A percentile compares a stretch with the other conserved stretches of the same genome.
Evolutionary conservation across 2,888 invertebrate species (phyloP).

Genomic region (Cosmopolites sordidus): DNA sequence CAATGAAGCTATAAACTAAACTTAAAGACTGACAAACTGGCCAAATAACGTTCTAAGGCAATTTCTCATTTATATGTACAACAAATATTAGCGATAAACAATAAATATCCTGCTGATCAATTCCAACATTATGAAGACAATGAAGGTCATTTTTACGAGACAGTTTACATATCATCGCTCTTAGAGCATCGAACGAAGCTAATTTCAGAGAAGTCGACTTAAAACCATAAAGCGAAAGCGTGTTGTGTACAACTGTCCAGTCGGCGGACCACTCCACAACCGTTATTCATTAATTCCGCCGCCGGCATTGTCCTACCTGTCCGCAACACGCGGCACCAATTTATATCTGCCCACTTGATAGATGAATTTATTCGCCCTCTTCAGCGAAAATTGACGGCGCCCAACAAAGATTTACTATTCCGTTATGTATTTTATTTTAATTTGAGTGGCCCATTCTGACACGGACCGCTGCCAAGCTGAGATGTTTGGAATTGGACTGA

Average conservation of each 20-base stretch:
- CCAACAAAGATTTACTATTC: conserved; percentile 27
- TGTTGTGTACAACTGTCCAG: conserved; percentile 24
- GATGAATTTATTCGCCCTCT: conserved; percentile 46
- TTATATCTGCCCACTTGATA: conserved; percentile 44
- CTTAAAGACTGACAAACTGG: no score
- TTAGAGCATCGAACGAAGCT: conserved; percentile 22
- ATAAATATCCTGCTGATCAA: no score
- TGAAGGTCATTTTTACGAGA: no score
- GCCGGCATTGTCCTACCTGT: conserved; percentile 44
- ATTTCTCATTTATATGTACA: no score
- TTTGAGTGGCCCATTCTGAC: conserved; percentile 15
- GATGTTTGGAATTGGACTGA: conserved; percentile 12
- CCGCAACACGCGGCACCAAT: conserved; percentile 44
- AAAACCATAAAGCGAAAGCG: conserved; percentile 27
- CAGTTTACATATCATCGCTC: conserved; percentile 24
- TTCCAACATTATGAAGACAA: no score
- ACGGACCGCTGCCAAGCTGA: conserved; percentile 17
- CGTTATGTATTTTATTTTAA: conserved; percentile 27
- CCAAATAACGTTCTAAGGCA: no score
- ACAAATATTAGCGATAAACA: no score
- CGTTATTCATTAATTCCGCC: conserved; percentile 28
- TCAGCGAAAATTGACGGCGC: conserved; percentile 33
- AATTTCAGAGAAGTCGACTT: conserved; percentile 22
- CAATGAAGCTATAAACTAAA: no score
- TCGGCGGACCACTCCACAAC: conserved; percentile 18